Percentiles rank a stretch among this genome's conserved stretches.
Conservation (phyloP, 2,113 vertebrate genomes). For the Thomomys bottae region DNA sequence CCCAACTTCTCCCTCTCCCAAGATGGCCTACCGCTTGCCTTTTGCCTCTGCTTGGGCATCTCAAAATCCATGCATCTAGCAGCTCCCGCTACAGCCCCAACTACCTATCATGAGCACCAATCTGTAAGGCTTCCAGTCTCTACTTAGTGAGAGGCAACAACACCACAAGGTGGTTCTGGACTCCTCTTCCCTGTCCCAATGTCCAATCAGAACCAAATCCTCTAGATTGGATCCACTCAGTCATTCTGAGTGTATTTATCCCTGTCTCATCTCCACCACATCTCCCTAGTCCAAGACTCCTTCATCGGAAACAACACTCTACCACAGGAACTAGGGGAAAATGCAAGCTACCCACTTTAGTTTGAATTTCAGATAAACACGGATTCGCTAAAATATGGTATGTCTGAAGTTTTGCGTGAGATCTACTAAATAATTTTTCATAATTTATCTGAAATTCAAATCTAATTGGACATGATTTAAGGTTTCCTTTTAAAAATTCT, state of each 20-base stretch:
- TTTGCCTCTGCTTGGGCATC: too few relatives aligned
- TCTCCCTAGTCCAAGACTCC: too few relatives aligned
- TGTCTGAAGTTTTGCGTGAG: not conserved
- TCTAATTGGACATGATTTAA: not conserved
- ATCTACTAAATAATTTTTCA: not conserved
- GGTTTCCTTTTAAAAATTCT: slow-evolving; percentile 49
- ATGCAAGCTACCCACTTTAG: too few relatives aligned
- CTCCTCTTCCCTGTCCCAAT: not conserved
- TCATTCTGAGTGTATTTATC: not conserved
- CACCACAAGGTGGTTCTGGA: not conserved
- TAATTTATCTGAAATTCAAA: slow-evolving; percentile 30
- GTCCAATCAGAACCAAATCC: not conserved
- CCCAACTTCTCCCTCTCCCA: not conserved
- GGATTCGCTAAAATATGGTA: not conserved
- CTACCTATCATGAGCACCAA: not conserved
- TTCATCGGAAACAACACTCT: too few relatives aligned
- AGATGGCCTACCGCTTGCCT: not conserved
- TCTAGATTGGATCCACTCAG: not conserved
- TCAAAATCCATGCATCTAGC: not conserved
- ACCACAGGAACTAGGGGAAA: too few relatives aligned
- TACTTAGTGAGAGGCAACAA: not conserved
- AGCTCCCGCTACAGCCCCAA: too few relatives aligned
- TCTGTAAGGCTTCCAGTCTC: not conserved
- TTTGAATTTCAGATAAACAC: slow-evolving; percentile 22
- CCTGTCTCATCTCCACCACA: too few relatives aligned